A percentile compares a stretch with the other conserved stretches of the same genome.
Conservation (phyloP, 2,888 invertebrate genomes). For the Gryllus longicercus region DNA sequence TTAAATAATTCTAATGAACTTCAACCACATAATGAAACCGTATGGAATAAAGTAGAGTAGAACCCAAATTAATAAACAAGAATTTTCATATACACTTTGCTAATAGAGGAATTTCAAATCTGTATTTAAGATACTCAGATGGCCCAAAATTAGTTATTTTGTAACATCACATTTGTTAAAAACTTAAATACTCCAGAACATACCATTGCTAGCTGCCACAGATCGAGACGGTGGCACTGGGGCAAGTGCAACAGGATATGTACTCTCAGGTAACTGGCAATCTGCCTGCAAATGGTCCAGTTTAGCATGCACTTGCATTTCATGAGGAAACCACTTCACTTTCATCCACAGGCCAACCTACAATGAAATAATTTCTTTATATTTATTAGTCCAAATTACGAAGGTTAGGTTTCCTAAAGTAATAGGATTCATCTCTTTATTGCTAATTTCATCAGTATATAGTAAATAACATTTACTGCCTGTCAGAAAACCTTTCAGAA, state of each 20-base stretch:
- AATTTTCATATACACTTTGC: too few species aligned
- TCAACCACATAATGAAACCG: too few species aligned
- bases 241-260: constrained; percentile 91
- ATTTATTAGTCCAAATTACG: not conserved
- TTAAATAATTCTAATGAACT: too few species aligned
- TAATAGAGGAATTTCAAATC: too few species aligned
- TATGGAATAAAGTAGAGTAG: too few species aligned
- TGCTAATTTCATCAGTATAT: not conserved
- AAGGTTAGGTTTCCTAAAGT: not conserved
- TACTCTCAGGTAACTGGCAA: constrained; percentile 87
- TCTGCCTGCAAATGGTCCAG: constrained; percentile 84
- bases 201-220: constrained; percentile 78
- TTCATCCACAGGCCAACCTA: constrained; percentile 88
- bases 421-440: not conserved
- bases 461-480: not conserved
- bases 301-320: constrained; percentile 85
- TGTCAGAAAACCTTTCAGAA: too few species aligned
- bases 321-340: constrained; percentile 77
- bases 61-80: too few species aligned
- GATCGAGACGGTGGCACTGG: constrained; percentile 94
- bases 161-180: too few species aligned
- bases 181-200: constrained; percentile 36
- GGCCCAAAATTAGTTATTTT: too few species aligned
- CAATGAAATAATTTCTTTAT: not conserved
- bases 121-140: too few species aligned